phyloP scores from a whole-genome alignment of 2,797 vertebrate species.

The Phalloptychus januarius region DNA sequence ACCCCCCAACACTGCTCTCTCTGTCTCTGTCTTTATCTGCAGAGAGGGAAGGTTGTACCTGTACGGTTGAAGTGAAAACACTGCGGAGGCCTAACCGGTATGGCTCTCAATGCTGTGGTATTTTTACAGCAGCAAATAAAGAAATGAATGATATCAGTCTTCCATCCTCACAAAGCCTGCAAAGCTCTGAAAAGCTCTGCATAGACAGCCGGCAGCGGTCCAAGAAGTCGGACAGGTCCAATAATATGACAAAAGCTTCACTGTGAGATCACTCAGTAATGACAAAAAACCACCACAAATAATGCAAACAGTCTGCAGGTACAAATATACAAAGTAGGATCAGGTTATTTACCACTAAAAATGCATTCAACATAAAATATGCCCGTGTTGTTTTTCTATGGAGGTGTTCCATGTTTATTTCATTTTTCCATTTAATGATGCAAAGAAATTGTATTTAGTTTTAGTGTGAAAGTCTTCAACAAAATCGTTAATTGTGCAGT shows the following conservation, averaged over 20 bases:
- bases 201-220: background rate
- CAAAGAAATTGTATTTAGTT: background rate
- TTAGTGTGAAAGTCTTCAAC: background rate
- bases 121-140: slow-evolving; percentile 4
- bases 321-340: background rate
- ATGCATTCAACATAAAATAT: too few species aligned
- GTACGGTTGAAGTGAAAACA: background rate
- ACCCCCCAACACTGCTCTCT: background rate
- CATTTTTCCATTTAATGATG: background rate
- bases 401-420: background rate
- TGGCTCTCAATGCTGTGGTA: background rate
- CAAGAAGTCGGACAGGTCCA: background rate
- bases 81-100: background rate
- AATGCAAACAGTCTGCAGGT: background rate
- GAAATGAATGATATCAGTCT: background rate
- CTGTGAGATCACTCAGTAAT: background rate
- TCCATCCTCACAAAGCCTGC: background rate
- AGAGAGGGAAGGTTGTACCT: background rate
- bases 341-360: background rate
- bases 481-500: background rate
- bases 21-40: background rate
- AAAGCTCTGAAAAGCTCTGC: background rate
- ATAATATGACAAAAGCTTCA: background rate
- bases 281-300: background rate
- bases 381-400: background rate